Base-by-base conservation (phyloP, 30 jellyfish, hydroid and myxozoan genomes). In the Haliclystus octoradiatus region DNA sequence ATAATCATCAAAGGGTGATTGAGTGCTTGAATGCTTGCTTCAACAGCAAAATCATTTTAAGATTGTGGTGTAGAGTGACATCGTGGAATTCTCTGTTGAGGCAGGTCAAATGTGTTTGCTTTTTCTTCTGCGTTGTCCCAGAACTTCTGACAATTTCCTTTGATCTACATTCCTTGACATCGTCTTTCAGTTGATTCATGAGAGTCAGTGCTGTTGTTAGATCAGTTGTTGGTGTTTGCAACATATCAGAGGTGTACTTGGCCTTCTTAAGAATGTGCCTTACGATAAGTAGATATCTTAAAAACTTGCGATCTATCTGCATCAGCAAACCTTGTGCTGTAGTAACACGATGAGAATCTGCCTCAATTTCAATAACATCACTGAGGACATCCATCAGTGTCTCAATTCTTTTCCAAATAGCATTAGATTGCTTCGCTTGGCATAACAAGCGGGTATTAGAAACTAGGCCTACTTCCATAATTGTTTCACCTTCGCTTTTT, bases 381-480 rank as follows among this genome's bases (percentile, higher is more conserved):
- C 29, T 50, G 70, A 75, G 46, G 30, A 75, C 88, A 25, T 64
- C 80, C 28, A 65, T 2, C 5, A 75, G 1, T 25, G 65, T 50
- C 19, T 29, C 79, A 72, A 75, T 32, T 5, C 80, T 74, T 47
- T 75, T 47, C 79, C 63, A 75, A 50, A 64, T 2, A 31, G 67
- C 66, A 51, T 65, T 33, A 50, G 65, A 75, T 34, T 75, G 88
- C 79, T 75, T 75, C 51, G 80, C 88, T 65, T 75, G 80, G 73
- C 88, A 75, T 1, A 80, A 64, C 88, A 72, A 75, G 30, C 88
- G 40, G 26, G 88, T 75, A 57, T 75, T 73, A 29, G 88, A 75
- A 26, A 65, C 79, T 23, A 25, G 33, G 0, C 80, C 80, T 30
- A 75, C 65, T 31, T 75, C 81, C 72, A 74, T 74, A n/a, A 62